Conservation (phyloP, 2,797 vertebrate genomes). For the Argyrosomus regius region DNA sequence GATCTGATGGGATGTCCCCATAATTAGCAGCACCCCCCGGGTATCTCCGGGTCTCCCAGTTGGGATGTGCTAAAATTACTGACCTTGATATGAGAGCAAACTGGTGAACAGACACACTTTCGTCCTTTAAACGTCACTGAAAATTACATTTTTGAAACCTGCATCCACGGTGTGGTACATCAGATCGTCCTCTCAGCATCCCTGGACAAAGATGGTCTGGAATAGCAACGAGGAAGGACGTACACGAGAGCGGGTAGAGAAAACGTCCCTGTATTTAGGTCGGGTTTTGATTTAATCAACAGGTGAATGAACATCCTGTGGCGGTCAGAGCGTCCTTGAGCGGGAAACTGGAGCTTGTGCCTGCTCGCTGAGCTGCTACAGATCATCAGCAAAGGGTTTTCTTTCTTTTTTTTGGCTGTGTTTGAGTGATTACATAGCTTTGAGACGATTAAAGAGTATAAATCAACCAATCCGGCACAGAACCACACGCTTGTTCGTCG, state of each 20-base stretch:
- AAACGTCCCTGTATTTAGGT: not conserved
- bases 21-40: constrained; percentile 62
- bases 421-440: not conserved
- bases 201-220: not conserved
- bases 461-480: no score
- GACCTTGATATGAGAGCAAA: constrained; percentile 55
- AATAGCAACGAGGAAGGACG: not conserved
- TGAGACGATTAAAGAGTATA: not conserved
- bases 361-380: not conserved
- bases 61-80: constrained; percentile 49
- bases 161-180: not conserved
- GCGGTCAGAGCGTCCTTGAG: constrained; percentile 33
- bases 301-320: constrained; percentile 2
- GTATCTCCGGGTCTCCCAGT: constrained; percentile 32
- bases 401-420: not conserved
- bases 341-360: not conserved
- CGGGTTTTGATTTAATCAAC: constrained; percentile 26
- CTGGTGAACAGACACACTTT: not conserved
- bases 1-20: constrained; percentile 49
- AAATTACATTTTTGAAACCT: not conserved
- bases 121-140: not conserved
- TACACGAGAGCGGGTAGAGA: not conserved
- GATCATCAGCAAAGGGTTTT: not conserved
- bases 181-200: not conserved
- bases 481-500: not conserved